Percentiles rank a stretch among this genome's conserved stretches.
phyloP scores from a whole-genome alignment of 1,140 invertebrate species.

The Theocolax elegans region DNA sequence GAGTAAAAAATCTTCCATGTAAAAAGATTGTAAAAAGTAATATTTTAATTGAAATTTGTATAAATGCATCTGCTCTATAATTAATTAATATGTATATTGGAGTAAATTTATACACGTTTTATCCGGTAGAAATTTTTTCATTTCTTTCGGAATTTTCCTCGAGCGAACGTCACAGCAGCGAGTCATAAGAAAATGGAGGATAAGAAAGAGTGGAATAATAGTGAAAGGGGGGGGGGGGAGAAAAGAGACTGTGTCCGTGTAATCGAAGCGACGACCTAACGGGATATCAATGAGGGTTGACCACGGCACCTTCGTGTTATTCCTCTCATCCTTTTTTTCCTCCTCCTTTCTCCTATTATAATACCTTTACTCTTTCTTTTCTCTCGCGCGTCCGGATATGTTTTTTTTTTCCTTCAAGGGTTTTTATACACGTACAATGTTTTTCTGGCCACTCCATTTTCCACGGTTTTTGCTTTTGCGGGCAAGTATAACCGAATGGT shows the following conservation, averaged over 20 bases:
- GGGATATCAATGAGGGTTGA: constrained; percentile 49
- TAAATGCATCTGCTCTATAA: no score
- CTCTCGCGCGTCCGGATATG: background rate
- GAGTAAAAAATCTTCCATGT: no score
- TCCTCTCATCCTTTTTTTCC: constrained; percentile 1
- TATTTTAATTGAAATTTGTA: no score
- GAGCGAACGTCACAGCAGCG: background rate
- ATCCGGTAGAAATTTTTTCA: constrained; percentile 11
- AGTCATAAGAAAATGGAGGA: constrained; percentile 3
- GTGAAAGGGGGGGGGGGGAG: background rate
- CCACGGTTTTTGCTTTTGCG: constrained; percentile 16
- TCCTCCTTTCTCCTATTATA: background rate
- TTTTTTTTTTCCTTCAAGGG: background rate
- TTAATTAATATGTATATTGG: no score
- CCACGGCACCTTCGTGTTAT: background rate
- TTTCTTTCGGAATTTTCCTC: constrained; percentile 14
- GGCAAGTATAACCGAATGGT: background rate
- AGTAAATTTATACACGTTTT: no score
- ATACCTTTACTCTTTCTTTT: background rate
- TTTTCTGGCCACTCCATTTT: constrained; percentile 22
- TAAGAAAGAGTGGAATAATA: background rate
- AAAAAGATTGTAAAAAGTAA: no score
- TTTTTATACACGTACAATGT: background rate
- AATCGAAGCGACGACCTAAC: constrained; percentile 56
- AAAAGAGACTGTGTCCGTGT: no score